Percentiles rank a stretch among this genome's conserved stretches.
Evolutionary conservation across 2,113 vertebrate species (phyloP).

Genomic region (Heterochromis multidens): DNA sequence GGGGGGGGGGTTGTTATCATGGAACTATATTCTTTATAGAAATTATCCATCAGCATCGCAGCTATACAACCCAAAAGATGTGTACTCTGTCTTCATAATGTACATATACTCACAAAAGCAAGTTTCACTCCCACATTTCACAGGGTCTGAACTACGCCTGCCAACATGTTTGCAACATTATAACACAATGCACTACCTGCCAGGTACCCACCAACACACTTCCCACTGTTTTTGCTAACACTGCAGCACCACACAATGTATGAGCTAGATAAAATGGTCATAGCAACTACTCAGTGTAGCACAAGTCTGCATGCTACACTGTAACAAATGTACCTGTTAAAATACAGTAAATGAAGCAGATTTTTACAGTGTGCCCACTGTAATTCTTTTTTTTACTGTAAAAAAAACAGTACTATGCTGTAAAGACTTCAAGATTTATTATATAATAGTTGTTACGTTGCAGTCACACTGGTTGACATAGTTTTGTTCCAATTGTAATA

Average conservation of each 20-base stretch:
- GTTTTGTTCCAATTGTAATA: not conserved
- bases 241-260: not conserved
- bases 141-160: not conserved
- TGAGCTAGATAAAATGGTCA: not conserved
- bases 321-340: not conserved
- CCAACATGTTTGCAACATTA: not conserved
- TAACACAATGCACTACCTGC: not conserved
- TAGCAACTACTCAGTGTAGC: not conserved
- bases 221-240: not conserved
- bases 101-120: not conserved
- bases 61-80: not conserved
- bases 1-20: not conserved
- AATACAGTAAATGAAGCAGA: not conserved
- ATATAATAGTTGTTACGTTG: not conserved
- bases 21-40: constrained; percentile 4
- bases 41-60: not conserved
- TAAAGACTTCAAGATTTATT: not conserved
- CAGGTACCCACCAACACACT: constrained; percentile 17
- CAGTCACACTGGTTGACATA: not conserved
- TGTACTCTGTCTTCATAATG: not conserved
- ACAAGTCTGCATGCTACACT: not conserved
- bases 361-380: not conserved
- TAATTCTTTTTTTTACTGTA: not conserved
- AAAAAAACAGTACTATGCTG: not conserved
- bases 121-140: constrained; percentile 1